Evolutionary conservation across 53 echinoderm and acorn worm species (phyloP), one percentile per base, ranked within the genome.

Genomic region (Astropecten irregularis): DNA sequence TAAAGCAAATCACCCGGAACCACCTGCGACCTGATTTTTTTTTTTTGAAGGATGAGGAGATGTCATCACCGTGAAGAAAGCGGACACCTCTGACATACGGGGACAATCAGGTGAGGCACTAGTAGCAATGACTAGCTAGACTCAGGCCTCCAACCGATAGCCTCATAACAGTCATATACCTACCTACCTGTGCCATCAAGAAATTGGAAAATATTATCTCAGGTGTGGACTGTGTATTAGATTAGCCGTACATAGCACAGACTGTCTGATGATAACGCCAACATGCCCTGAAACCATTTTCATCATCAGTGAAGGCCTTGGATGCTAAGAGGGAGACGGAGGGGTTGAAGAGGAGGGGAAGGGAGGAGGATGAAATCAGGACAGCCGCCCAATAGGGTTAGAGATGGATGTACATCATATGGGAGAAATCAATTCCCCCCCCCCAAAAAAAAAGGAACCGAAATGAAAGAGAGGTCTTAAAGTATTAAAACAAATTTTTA

Each of bases 161-260:
- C 60, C 11, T 42, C 11, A 6, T 42, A 42, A 42, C 42, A 42
- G n/a, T n/a, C n/a, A n/a, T n/a, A n/a, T n/a, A n/a, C 10, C 57
- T 37, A 49, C 69, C 56, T 57, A 56, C 56, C 58, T 76, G 58
- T 44, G 46, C 46, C 33, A 44, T 46, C 31, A 62, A n/a, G 62
- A 62, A 61, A 44, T 30, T 60, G 49, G 14, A 44, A 59, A 79
- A 61, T 44, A 60, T 79, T 79, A 57, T 79, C 62, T 62, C 79
- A 79, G 62, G 79, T 79, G 61, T 27, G 26, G 18, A 15, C 42
- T 3, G 20, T 79, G 79, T 47, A 79, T 47, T 61, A 44, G 62
- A 79, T 79, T 63, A 79, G 61, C 40, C 29, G 7, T 34, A 39
- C 11, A 66, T 36, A n/a, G 4, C 66, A n/a, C 37, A 0, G 39